Evolutionary conservation across 2,797 vertebrate genomes (phyloP).

Genomic region (Rousettus madagascariensis): DNA sequence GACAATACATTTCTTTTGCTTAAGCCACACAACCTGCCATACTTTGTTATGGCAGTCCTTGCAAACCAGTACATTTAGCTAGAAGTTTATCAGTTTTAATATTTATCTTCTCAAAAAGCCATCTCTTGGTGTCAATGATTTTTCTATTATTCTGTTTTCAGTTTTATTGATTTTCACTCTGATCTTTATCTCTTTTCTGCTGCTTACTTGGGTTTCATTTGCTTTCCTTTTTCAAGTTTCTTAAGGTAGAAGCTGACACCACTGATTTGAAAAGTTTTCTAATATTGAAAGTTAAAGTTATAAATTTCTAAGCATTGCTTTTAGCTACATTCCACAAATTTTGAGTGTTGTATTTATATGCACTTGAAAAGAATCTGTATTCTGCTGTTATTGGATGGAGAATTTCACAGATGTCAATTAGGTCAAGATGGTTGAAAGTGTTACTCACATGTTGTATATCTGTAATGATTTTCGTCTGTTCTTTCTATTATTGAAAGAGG

Average conservation of each 20-base stretch:
- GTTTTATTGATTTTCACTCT: not conserved
- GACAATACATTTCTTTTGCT: not conserved
- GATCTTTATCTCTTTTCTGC: not conserved
- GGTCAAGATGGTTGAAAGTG: not conserved
- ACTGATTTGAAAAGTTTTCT: not conserved
- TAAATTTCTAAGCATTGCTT: not conserved
- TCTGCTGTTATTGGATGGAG: not conserved
- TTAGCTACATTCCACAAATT: not conserved
- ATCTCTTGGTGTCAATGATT: not conserved
- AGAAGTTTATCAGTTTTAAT: not conserved
- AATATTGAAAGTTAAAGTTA: not conserved
- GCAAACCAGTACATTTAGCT: not conserved
- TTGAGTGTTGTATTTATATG: not conserved
- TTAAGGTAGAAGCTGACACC: not conserved
- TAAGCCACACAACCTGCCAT: not conserved
- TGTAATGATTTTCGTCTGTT: not conserved
- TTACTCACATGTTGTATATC: not conserved
- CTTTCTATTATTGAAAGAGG: not conserved
- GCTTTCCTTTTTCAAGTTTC: not conserved
- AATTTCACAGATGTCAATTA: not conserved
- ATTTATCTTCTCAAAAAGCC: not conserved
- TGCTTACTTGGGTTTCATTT: not conserved
- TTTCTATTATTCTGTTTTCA: not conserved
- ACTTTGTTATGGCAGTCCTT: not conserved
- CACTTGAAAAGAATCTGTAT: not conserved